Evolutionary conservation across 2,113 vertebrate genomes (phyloP), one percentile per base, ranked within the genome.

Genomic region (Urocynchramus pylzowi): DNA sequence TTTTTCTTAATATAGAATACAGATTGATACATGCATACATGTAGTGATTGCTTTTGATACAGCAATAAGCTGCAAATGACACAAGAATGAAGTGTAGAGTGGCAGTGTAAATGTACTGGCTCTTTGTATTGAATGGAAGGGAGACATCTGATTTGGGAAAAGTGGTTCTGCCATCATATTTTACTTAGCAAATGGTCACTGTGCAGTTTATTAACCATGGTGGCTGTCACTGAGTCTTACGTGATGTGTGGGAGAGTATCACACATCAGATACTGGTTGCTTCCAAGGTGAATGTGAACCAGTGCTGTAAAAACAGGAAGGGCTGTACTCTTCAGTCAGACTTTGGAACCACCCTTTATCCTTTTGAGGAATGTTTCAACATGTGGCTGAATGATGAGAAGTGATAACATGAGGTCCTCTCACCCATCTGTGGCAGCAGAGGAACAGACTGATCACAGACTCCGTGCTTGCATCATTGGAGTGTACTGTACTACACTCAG

Each of bases 381-480:
- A 63, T 30, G 16, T 82, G 59, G 16, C 67, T 84, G 67, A 69
- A 35, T 22, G 4, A 45, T 69, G 37, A 56, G 70, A 56, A 47
- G 49, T 1, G 12, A 1, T 82, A 33, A 56, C 6, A 1, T 28
- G 65, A 64, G 31, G 28, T 73, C 30, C 28, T 69, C 33, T 73
- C n/a, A 18, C 39, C 57, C 65, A 11, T 41, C 31, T 1, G 0
- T 41, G 74, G 65, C 70, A 69, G 57, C 33, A 54, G 68, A 61
- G 45, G 64, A 71, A 3, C 26, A 31, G 4, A 1, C 26, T 30
- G 37, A 3, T 73, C 26, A 16, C 33, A 30, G 19, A 18, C 41
- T 5, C 6, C 0, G 0, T 54, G 37, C 42, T 60, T 49, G 27
- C 9, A 1, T 35, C 45, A 8, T 30, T 71, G 21, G 35, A 20